A percentile compares a stretch with the other conserved stretches of the same genome.
These are phyloP conservation scores for Parauchenoglanis ngamensis DNA, from an alignment of 2,797 vertebrate species.

Conservation along the genomic window DNA sequence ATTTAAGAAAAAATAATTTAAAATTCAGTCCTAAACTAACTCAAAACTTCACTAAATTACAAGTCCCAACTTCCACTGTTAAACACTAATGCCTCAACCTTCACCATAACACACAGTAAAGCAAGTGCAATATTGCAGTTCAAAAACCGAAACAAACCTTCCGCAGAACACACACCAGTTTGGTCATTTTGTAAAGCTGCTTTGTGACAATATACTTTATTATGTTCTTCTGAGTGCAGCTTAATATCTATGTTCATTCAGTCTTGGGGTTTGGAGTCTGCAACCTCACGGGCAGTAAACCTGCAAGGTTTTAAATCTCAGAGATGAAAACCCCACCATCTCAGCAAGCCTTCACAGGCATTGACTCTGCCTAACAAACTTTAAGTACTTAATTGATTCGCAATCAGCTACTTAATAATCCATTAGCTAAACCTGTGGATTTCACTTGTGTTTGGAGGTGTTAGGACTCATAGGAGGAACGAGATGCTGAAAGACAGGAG, in stretches of 20 bases:
- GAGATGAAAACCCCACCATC: slow-evolving; percentile 18
- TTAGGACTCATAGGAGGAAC: slow-evolving; percentile 53
- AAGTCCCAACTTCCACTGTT: background rate
- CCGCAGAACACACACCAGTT: background rate
- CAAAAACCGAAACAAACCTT: background rate
- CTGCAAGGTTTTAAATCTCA: slow-evolving; percentile 8
- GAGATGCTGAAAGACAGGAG: slow-evolving; percentile 33
- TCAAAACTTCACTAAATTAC: background rate
- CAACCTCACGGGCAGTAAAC: background rate
- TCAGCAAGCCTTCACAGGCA: slow-evolving; percentile 51
- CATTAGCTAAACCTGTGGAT: slow-evolving; percentile 76
- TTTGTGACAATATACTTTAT: background rate
- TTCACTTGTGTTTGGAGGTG: slow-evolving; percentile 67
- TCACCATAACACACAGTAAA: background rate
- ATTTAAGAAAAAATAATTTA: background rate
- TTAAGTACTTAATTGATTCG: slow-evolving; percentile 80
- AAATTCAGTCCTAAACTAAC: background rate
- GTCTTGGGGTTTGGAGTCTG: background rate
- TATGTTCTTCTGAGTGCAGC: background rate
- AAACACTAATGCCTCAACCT: too few relatives aligned
- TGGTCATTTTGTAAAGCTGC: background rate
- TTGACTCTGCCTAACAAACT: slow-evolving; percentile 74
- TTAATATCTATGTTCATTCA: background rate
- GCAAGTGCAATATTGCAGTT: background rate
- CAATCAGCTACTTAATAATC: slow-evolving; percentile 80